phyloP scores from a whole-genome alignment of 2,113 vertebrate species.

The Triplophysa siluroides region DNA sequence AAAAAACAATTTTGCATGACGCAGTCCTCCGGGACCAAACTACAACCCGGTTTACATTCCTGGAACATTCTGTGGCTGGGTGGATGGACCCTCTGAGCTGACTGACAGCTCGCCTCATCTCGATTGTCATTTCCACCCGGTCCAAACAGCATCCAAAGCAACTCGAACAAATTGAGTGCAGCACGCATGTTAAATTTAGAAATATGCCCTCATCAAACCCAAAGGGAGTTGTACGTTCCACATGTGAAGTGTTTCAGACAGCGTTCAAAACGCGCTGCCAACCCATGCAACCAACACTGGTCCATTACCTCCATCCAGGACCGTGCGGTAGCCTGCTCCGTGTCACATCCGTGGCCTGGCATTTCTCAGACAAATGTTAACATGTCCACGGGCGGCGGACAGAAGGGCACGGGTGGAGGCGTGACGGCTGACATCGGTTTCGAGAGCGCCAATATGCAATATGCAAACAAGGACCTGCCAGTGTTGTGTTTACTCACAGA shows the following conservation, averaged over 20 bases:
- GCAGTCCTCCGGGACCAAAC: neutral
- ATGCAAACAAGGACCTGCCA: constrained; percentile 53
- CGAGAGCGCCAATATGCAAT: constrained; percentile 48
- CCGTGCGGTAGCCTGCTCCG: neutral
- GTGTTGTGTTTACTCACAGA: constrained; percentile 52
- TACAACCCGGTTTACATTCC: constrained; percentile 2
- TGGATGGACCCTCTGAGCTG: neutral
- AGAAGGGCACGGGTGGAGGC: constrained; percentile 7
- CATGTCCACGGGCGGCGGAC: constrained; percentile 21
- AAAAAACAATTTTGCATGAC: neutral
- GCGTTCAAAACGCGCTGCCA: neutral
- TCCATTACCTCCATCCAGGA: constrained; percentile 1
- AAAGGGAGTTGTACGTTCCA: constrained; percentile 11
- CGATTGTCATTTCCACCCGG: constrained; percentile 30
- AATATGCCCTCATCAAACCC: constrained; percentile 18
- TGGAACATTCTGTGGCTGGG: neutral
- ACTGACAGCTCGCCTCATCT: constrained; percentile 47
- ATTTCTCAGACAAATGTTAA: constrained; percentile 53
- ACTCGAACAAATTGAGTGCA: constrained; percentile 25
- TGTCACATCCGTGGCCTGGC: constrained; percentile 47
- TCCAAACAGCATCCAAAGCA: constrained; percentile 46
- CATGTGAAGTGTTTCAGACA: neutral
- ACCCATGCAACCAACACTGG: neutral
- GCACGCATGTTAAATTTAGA: constrained; percentile 41
- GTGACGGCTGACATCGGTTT: constrained; percentile 34